Percentiles rank a stretch among this genome's conserved stretches.
phyloP scores from a whole-genome alignment of 2,113 vertebrate species.

The Piaya cayana region DNA sequence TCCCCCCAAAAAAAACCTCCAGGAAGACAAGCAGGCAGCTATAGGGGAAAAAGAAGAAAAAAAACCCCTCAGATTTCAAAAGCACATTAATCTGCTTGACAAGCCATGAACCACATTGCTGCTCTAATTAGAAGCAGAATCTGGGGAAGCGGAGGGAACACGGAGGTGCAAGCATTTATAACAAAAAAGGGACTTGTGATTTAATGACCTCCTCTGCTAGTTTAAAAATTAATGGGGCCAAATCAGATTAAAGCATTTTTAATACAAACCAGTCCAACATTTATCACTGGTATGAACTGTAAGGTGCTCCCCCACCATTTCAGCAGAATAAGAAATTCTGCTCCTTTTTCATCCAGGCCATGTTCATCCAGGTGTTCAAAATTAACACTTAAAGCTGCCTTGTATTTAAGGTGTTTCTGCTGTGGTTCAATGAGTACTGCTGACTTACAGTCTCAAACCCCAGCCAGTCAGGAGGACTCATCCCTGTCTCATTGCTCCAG shows the following conservation, averaged over 20 bases:
- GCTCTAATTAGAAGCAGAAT: constrained; percentile 78
- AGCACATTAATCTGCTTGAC: constrained; percentile 72
- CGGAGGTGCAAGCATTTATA: constrained; percentile 70
- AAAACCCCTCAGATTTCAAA: constrained; percentile 45
- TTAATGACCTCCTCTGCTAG: constrained; percentile 74
- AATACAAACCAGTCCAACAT: constrained; percentile 48
- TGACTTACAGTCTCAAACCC: not conserved
- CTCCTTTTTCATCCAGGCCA: not conserved
- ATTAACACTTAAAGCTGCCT: not conserved
- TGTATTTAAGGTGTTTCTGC: not conserved
- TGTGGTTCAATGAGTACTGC: accelerated
- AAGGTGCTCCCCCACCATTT: constrained; percentile 19
- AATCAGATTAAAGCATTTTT: constrained; percentile 71
- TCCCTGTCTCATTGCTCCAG: accelerated
- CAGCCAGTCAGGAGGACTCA: not conserved
- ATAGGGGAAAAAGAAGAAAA: not conserved
- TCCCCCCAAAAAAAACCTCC: not conserved
- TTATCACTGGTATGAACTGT: constrained; percentile 45
- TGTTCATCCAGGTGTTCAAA: no score
- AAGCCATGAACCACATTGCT: constrained; percentile 62
- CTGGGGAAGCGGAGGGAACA: constrained; percentile 65
- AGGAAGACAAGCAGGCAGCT: not conserved
- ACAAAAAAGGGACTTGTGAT: constrained; percentile 74
- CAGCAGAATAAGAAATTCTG: not conserved
- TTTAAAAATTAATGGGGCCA: constrained; percentile 71